Percentiles rank a stretch among this genome's conserved stretches.
phyloP scores from a whole-genome alignment of 2,888 invertebrate species.

The Micoletzkya japonica region DNA sequence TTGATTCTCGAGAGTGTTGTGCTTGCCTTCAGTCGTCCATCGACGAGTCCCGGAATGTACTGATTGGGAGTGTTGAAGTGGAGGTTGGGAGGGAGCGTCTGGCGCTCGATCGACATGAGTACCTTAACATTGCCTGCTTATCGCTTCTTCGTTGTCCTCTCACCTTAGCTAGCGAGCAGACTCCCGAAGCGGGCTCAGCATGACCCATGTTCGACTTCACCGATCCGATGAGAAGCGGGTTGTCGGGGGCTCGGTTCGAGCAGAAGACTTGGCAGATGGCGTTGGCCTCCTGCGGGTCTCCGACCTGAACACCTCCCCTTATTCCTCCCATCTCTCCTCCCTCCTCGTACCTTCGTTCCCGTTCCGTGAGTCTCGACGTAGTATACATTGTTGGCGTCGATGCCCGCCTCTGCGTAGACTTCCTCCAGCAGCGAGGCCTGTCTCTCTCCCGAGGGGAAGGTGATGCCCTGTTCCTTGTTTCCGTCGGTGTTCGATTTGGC shows the following conservation, averaged over 20 bases:
- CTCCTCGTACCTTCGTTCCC: slow-evolving; percentile 78
- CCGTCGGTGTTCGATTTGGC: slow-evolving; percentile 92
- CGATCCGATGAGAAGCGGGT: slow-evolving; percentile 86
- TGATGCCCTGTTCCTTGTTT: slow-evolving; percentile 65
- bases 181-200: slow-evolving; percentile 78
- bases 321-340: not conserved
- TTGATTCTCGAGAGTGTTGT: slow-evolving; percentile 56
- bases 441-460: slow-evolving; percentile 72
- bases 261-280: slow-evolving; percentile 90
- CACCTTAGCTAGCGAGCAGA: slow-evolving; percentile 61
- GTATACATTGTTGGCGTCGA: slow-evolving; percentile 80
- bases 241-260: slow-evolving; percentile 72
- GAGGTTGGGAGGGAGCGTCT: slow-evolving; percentile 85
- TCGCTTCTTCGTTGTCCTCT: not conserved
- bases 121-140: slow-evolving; percentile 63
- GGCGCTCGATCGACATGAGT: slow-evolving; percentile 87
- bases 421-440: slow-evolving; percentile 74
- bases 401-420: slow-evolving; percentile 72
- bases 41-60: slow-evolving; percentile 85
- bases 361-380: slow-evolving; percentile 99
- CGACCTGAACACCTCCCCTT: slow-evolving; percentile 68
- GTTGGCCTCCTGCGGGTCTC: slow-evolving; percentile 97
- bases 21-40: slow-evolving; percentile 78
- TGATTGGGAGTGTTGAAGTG: slow-evolving; percentile 85
- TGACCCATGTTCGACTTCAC: slow-evolving; percentile 99